Evolutionary conservation across 2,113 vertebrate species (phyloP).

Genomic region (Epinephelus cyanopodus): DNA sequence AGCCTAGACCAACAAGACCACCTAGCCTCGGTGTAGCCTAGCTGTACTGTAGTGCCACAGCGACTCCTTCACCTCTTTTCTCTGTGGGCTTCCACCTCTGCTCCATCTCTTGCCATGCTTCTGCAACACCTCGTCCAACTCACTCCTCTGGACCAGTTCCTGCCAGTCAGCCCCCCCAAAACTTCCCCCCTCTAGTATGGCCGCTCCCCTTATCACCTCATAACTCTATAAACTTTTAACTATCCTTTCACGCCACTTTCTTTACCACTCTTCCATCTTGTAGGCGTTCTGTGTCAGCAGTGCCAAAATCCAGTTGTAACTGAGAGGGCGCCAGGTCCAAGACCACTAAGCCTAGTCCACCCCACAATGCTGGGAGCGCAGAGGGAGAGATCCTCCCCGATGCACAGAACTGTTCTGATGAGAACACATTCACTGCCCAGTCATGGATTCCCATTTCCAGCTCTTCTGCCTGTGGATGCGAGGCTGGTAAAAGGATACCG

Average conservation of each 20-base stretch:
- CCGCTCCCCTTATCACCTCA: conserved; percentile 22
- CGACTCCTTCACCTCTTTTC: conserved; percentile 41
- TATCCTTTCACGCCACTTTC: conserved; percentile 62
- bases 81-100: conserved; percentile 43
- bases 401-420: conserved; percentile 65
- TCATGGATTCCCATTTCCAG: conserved; percentile 64
- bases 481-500: conserved; percentile 38
- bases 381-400: conserved; percentile 50
- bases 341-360: conserved; percentile 68
- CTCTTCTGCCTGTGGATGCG: conserved; percentile 46
- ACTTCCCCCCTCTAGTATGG: conserved; percentile 5
- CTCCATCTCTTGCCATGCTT: conserved; percentile 64
- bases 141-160: conserved; percentile 51
- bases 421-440: conserved; percentile 70
- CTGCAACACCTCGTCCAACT: conserved; percentile 56
- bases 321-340: conserved; percentile 65
- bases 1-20: conserved; percentile 47
- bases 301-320: conserved; percentile 71
- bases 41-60: conserved; percentile 31
- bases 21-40: conserved; percentile 19
- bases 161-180: conserved; percentile 34
- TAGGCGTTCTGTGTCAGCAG: conserved; percentile 75
- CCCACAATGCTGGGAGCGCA: conserved; percentile 65
- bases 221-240: conserved; percentile 47
- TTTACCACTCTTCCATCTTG: conserved; percentile 70